These are phyloP conservation scores for Oscheius myriophilus DNA, from an alignment of 2,888 invertebrate genomes.

Conservation along the genomic window DNA sequence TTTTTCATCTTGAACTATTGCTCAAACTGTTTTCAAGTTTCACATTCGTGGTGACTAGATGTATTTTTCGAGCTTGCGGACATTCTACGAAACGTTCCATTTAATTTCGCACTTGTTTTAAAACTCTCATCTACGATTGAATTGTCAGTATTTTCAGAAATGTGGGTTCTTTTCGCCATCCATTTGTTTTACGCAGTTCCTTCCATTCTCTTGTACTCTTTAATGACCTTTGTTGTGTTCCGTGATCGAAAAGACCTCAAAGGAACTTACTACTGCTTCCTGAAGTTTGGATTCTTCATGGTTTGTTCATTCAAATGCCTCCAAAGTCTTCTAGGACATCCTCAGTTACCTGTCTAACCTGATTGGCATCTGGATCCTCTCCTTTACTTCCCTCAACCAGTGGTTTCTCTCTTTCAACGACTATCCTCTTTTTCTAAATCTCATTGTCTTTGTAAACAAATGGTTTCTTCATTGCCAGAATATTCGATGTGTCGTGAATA, in stretches of 20 bases:
- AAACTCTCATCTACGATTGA: too few relatives aligned
- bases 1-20: too few relatives aligned
- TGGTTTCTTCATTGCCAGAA: slow-evolving; percentile 11
- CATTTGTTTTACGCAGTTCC: slow-evolving; percentile 16
- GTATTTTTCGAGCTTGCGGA: too few relatives aligned
- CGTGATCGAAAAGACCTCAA: slow-evolving; percentile 12
- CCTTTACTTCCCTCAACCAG: not conserved
- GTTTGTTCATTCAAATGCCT: too few relatives aligned
- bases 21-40: too few relatives aligned
- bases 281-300: slow-evolving; percentile 13
- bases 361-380: slow-evolving; percentile 2
- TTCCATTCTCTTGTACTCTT: slow-evolving; percentile 11
- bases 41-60: too few relatives aligned
- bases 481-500: slow-evolving; percentile 2
- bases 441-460: slow-evolving; percentile 14
- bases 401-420: slow-evolving; percentile 11
- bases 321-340: slow-evolving; percentile 7
- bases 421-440: not conserved
- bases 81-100: too few relatives aligned
- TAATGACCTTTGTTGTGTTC: not conserved
- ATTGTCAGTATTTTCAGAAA: not conserved
- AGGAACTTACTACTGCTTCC: slow-evolving; percentile 10
- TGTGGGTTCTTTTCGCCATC: slow-evolving; percentile 12
- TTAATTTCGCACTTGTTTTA: too few relatives aligned
- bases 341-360: slow-evolving; percentile 12